Evolutionary conservation across 2,797 vertebrate genomes (phyloP), one percentile per base, ranked within the genome.

Genomic region (Sebastes alutus): DNA sequence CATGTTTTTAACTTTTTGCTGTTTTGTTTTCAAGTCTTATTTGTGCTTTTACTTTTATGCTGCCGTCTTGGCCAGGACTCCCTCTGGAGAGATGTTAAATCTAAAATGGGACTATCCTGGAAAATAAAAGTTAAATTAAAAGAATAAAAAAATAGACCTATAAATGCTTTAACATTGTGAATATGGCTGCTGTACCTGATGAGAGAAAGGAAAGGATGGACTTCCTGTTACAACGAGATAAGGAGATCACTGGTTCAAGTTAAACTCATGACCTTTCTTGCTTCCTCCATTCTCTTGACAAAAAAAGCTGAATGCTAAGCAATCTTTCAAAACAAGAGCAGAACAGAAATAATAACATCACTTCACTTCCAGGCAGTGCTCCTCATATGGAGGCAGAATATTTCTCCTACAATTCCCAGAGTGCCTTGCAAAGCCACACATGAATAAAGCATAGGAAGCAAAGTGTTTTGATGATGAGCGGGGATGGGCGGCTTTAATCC

Each of bases 391-490:
- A 78, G 62, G 77, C 23, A 38, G 25, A 72, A 71, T 27, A 35
- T 62, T 65, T 70, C 75, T 81, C 83, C 73, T 84, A 68, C 76
- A 42, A 74, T 72, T 88, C 90, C 84, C 89, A 86, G 2, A 78
- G 66, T 74, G 63, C 63, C 71, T 35, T 63, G 64, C 61, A 74
- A 70, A 80, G 30, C 75, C 81, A 35, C 75, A 65, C 80, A 87
- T 85, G 83, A 90, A 87, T 83, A 75, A 88, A 72, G 87, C 32
- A 88, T 77, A 66, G 75, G 77, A 77, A 71, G 58, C 32, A 18
- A 71, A 90, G 80, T 74, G 83, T 83, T 86, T 83, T 70, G 75
- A 78, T 82, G 78, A 72, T 60, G 69, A 33, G 77, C 6, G 42
- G 65, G 73, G 46, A 77, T 18, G 22, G 73, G 35, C 25, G 68